Evolutionary conservation across 2,113 vertebrate genomes (phyloP).

Genomic region (Neolamprologus toae): DNA sequence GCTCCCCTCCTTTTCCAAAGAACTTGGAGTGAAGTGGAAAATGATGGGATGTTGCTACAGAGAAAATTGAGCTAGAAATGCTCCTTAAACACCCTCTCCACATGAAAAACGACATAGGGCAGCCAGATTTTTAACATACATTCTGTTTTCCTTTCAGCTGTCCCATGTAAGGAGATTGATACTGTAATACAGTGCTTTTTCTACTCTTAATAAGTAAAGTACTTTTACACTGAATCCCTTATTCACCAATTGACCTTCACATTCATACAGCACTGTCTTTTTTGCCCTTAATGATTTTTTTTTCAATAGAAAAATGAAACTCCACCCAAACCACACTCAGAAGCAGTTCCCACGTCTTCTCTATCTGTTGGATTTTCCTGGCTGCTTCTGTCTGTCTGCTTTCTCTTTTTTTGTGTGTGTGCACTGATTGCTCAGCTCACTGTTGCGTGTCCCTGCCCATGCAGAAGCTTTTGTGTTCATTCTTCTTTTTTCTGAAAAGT

Average conservation of each 20-base stretch:
- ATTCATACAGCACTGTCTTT: neutral
- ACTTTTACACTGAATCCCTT: neutral
- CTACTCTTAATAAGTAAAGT: neutral
- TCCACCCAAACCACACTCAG: neutral
- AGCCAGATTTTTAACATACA: neutral
- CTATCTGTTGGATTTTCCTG: slow-evolving; percentile 7
- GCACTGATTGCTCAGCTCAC: neutral
- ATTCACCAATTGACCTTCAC: neutral
- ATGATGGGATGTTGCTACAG: slow-evolving; percentile 18
- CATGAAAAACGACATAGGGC: neutral
- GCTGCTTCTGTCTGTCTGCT: slow-evolving; percentile 5
- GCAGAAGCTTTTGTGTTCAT: neutral
- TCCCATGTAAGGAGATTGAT: neutral
- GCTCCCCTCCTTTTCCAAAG: neutral
- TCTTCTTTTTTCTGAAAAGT: neutral
- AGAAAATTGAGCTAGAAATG: slow-evolving; percentile 26
- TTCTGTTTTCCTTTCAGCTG: neutral
- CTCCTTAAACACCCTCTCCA: neutral
- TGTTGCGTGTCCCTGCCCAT: neutral
- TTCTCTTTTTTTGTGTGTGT: neutral
- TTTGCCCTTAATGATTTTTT: neutral
- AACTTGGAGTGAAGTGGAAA: slow-evolving; percentile 25
- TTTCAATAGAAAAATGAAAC: neutral
- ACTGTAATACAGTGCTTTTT: neutral
- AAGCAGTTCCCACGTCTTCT: neutral